Conservation (phyloP, 2,888 invertebrate species). For the Sturmia bella region DNA sequence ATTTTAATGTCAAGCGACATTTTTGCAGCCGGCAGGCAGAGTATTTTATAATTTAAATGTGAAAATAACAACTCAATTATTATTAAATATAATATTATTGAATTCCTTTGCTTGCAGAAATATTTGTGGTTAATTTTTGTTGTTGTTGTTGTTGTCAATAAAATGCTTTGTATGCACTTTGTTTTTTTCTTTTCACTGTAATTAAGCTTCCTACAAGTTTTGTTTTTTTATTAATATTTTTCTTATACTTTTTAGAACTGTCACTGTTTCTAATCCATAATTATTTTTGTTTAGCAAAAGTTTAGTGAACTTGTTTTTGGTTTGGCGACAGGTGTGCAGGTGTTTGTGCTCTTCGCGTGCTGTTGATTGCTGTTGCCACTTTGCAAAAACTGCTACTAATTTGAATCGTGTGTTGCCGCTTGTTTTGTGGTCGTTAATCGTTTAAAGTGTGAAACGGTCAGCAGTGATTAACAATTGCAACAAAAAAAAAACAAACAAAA, state of each 20-base stretch:
- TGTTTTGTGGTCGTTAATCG: constrained; percentile 33
- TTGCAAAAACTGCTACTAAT: constrained; percentile 14
- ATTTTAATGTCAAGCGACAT: constrained; percentile 21
- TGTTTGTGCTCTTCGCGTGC: constrained; percentile 26
- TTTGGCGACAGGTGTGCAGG: background rate
- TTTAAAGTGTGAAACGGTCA: constrained; percentile 21
- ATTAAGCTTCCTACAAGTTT: constrained; percentile 32
- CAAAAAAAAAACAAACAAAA: background rate
- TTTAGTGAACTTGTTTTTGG: constrained; percentile 56
- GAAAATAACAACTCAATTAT: constrained; percentile 48
- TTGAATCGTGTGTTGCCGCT: constrained; percentile 12
- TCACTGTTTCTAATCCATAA: constrained; percentile 46
- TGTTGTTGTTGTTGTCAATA: constrained; percentile 3
- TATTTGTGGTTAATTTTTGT: background rate
- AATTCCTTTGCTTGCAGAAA: background rate
- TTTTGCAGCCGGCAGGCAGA: constrained; percentile 16
- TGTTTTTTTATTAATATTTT: background rate
- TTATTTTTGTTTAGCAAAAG: constrained; percentile 25
- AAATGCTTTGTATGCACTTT: constrained; percentile 19
- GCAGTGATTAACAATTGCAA: constrained; percentile 11
- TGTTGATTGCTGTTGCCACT: constrained; percentile 38
- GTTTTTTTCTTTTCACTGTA: background rate
- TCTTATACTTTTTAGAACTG: constrained; percentile 17
- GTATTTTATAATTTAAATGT: constrained; percentile 34
- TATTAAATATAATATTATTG: constrained; percentile 42